These are phyloP conservation scores for Rhagologus leucostigma DNA, from an alignment of 2,113 vertebrate genomes.

Conservation along the genomic window DNA sequence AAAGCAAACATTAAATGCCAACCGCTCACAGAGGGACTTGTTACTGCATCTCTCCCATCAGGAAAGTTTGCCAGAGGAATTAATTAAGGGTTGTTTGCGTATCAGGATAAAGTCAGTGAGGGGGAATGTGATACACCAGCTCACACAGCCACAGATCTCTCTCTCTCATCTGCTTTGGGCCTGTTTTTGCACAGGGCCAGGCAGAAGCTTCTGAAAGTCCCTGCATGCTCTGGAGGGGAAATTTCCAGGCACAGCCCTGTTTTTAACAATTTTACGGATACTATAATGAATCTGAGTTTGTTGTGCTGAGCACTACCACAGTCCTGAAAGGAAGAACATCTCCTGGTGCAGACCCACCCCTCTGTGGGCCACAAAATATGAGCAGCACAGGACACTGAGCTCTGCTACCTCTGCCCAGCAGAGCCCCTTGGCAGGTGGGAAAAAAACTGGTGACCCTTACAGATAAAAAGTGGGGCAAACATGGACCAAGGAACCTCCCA, in stretches of 20 bases:
- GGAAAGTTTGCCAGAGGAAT: slow-evolving; percentile 53
- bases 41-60: neutral
- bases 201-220: neutral
- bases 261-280: neutral
- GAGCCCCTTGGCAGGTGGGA: neutral
- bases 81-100: slow-evolving; percentile 37
- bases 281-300: neutral
- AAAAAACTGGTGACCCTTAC: neutral
- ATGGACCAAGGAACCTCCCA: neutral
- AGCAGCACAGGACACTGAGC: neutral
- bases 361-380: neutral
- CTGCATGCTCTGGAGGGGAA: neutral
- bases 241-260: neutral
- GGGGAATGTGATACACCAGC: neutral
- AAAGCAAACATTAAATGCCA: slow-evolving; percentile 28
- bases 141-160: neutral
- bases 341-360: neutral
- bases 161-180: neutral
- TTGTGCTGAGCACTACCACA: neutral
- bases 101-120: slow-evolving; percentile 25
- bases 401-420: neutral
- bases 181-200: neutral
- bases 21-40: neutral
- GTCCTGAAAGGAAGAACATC: neutral
- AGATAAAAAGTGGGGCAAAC: neutral